Evolutionary conservation across 2,797 vertebrate genomes (phyloP).

Genomic region (Neostethus bicornis): DNA sequence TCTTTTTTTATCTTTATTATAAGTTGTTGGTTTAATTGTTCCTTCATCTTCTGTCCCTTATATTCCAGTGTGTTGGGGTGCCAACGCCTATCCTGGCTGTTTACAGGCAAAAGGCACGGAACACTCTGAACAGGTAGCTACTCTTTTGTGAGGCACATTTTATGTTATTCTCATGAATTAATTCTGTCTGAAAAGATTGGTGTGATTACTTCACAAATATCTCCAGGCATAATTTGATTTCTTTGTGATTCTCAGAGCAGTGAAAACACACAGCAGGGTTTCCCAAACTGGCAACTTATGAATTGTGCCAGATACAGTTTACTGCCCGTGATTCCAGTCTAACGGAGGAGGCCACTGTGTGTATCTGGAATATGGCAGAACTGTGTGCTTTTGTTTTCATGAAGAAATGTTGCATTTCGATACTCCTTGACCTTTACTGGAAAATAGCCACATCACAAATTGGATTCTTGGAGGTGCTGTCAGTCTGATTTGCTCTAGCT

Average conservation of each 20-base stretch:
- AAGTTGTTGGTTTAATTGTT: too few species aligned
- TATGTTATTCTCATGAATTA: slow-evolving; percentile 46
- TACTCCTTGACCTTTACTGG: slow-evolving; percentile 13
- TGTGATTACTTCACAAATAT: slow-evolving; percentile 38
- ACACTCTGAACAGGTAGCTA: too few species aligned
- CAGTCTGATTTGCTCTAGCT: slow-evolving; percentile 9
- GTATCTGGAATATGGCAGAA: not conserved
- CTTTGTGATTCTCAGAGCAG: slow-evolving; percentile 17
- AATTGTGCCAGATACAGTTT: slow-evolving; percentile 31
- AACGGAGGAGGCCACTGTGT: slow-evolving; percentile 1
- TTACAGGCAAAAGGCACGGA: too few species aligned
- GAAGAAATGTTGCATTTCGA: slow-evolving; percentile 11
- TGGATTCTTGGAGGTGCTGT: slow-evolving; percentile 12
- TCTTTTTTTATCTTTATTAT: too few species aligned
- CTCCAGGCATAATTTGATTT: slow-evolving; percentile 32
- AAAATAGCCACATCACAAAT: slow-evolving; percentile 16
- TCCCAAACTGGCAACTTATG: slow-evolving; percentile 30
- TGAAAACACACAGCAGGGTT: slow-evolving; percentile 32
- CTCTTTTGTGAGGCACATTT: too few species aligned
- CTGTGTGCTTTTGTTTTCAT: not conserved
- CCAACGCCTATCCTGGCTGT: too few species aligned
- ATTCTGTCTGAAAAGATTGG: slow-evolving; percentile 24
- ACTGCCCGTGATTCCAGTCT: slow-evolving; percentile 24
- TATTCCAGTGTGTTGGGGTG: too few species aligned
- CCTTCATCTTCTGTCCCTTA: too few species aligned